Evolutionary conservation across 2,888 invertebrate species (phyloP), one percentile per base, ranked within the genome.

Genomic region (Scaptomyza tumidula): DNA sequence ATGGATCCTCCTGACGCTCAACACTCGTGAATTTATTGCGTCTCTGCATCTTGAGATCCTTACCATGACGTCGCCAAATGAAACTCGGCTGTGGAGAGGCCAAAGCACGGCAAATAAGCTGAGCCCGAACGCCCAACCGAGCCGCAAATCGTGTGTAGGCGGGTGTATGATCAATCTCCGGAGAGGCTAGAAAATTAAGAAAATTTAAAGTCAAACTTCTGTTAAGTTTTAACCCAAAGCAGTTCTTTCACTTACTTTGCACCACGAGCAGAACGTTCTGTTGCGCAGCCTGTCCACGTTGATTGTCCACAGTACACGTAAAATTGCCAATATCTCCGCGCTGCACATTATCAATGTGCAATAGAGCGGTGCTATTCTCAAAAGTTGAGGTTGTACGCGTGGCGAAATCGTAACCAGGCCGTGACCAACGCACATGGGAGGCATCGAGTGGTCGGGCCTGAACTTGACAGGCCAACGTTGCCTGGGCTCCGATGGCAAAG

Each of bases 51-150:
- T 91, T 91, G 2, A 91, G 75, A 54, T 91, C 91, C 67, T 90
- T 91, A 66, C 91, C 91, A 63, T 90, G 86, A 11, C 90, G 90
- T 2, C 90, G 90, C 91, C 91, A 91, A 9, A 90, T 78, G 55
- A 91, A 91, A 49, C 75, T 90, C 4, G 91, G 91, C 56, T 90
- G 82, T 0, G 91, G 91, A 0, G 91, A 80, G 1, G 91, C 91
- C 60, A 87, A 19, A 0, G 91, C 89, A 0, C 85, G 82, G 33
- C 91, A 91, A 3, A 89, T 78, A 3, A 91, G 59, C 57, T 86
- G 88, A 1, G 89, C 91, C 31, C 91, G 85, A 0, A 88, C 88
- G 0, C 91, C 90, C 50, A 91, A 67, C 1, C 90, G 87, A 1
- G 90, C 85, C 2, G 91, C 91, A 46, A 87, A 91, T 10, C 90